A percentile compares a stretch with the other conserved stretches of the same genome.
phyloP scores from a whole-genome alignment of 2,888 invertebrate species.

The Phania funesta region DNA sequence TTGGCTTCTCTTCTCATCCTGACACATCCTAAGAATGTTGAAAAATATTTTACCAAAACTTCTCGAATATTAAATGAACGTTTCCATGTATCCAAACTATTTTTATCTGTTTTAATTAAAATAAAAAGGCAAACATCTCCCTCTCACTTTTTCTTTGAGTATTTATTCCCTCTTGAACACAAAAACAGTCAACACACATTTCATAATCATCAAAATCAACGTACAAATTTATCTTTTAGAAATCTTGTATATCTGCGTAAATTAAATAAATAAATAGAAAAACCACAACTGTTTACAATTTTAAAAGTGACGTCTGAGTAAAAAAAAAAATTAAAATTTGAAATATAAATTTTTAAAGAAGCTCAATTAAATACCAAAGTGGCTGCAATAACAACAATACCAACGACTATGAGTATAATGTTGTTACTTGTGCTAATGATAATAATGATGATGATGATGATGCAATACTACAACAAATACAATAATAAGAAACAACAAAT shows the following conservation, averaged over 20 bases:
- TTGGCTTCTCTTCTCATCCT: too few species aligned
- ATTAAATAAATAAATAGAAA: slow-evolving; percentile 40
- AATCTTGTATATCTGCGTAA: slow-evolving; percentile 50
- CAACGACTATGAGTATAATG: slow-evolving; percentile 5
- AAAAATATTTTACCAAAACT: too few species aligned
- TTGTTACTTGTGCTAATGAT: neutral
- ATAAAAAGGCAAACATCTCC: neutral
- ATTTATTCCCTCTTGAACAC: neutral
- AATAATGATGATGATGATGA: neutral
- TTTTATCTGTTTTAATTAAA: too few species aligned
- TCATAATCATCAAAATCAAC: slow-evolving; percentile 47
- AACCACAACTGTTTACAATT: slow-evolving; percentile 43
- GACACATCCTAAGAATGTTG: too few species aligned
- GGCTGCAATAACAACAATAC: slow-evolving; percentile 34
- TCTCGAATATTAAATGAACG: too few species aligned
- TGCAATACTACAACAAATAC: slow-evolving; percentile 13
- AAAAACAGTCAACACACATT: slow-evolving; percentile 44
- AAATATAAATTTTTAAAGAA: slow-evolving; percentile 54
- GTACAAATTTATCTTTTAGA: slow-evolving; percentile 25
- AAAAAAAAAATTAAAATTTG: slow-evolving; percentile 2
- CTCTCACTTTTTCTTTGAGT: slow-evolving; percentile 12
- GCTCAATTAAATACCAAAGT: slow-evolving; percentile 59
- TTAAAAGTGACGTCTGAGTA: slow-evolving; percentile 13
- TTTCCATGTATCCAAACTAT: too few species aligned
- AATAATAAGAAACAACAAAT: slow-evolving; percentile 22